Conservation (phyloP, 23 tunicate species). For the Styela plicata region DNA sequence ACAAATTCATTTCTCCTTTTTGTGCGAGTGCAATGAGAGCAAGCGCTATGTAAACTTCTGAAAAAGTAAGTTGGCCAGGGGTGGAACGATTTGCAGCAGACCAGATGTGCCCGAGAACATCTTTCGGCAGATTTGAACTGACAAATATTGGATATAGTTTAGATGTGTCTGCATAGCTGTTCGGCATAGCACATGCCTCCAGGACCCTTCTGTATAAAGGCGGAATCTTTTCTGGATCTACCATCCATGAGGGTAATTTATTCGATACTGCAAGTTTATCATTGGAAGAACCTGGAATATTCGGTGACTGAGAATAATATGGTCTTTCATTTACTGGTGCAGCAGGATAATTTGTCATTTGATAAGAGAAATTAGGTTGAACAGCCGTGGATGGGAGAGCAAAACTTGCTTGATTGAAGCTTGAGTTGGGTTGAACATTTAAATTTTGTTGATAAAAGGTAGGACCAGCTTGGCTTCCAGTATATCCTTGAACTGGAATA, state of each 20-base stretch:
- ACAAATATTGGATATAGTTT: constrained; percentile 59
- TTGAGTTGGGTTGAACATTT: not conserved
- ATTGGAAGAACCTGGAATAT: not conserved
- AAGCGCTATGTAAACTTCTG: constrained; percentile 57
- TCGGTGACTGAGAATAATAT: not conserved
- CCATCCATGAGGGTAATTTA: constrained; percentile 23
- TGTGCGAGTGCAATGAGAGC: constrained; percentile 72
- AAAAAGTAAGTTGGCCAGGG: constrained; percentile 66
- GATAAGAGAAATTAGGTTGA: not conserved
- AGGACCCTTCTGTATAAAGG: constrained; percentile 28
- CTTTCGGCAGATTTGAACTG: constrained; percentile 52
- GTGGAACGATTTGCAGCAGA: constrained; percentile 44
- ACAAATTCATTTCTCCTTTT: constrained; percentile 32
- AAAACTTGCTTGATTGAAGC: not conserved
- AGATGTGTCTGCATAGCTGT: constrained; percentile 62
- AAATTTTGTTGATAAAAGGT: no score
- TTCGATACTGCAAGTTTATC: not conserved
- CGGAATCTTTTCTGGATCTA: constrained; percentile 15
- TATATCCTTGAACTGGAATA: not conserved
- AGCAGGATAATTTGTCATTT: no score
- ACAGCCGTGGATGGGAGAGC: not conserved
- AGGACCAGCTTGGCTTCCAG: not conserved
- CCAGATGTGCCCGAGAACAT: constrained; percentile 76
- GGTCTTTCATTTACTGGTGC: not conserved
- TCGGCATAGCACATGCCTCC: constrained; percentile 43